Percentiles rank a stretch among this genome's conserved stretches.
Evolutionary conservation across 2,888 invertebrate species (phyloP).

Genomic region (Ariolimax columbianus): DNA sequence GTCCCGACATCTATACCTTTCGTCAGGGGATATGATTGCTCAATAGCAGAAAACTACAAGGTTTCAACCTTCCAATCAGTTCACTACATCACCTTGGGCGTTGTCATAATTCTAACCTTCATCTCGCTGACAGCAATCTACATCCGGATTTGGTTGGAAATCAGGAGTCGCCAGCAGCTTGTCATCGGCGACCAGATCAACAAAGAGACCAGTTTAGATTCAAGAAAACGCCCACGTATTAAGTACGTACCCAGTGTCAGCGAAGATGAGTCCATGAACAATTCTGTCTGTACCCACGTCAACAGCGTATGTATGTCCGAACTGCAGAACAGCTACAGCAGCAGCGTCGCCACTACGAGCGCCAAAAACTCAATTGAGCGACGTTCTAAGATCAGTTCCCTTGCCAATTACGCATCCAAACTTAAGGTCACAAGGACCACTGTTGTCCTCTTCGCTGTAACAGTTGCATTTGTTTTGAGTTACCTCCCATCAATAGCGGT

Average conservation of each 20-base stretch:
- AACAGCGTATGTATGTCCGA: slow-evolving; percentile 29
- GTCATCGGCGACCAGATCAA: slow-evolving; percentile 56
- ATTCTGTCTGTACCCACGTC: slow-evolving; percentile 41
- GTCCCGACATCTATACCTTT: slow-evolving; percentile 56
- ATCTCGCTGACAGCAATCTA: slow-evolving; percentile 65
- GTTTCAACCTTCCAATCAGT: slow-evolving; percentile 59
- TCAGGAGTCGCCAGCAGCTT: slow-evolving; percentile 55
- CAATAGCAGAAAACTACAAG: slow-evolving; percentile 63
- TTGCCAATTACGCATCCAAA: slow-evolving; percentile 55
- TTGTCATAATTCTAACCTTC: slow-evolving; percentile 63
- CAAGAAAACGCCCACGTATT: slow-evolving; percentile 30
- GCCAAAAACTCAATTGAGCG: slow-evolving; percentile 29
- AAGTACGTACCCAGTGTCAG: slow-evolving; percentile 63
- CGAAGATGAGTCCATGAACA: slow-evolving; percentile 58
- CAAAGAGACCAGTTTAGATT: slow-evolving; percentile 44
- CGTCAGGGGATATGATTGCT: slow-evolving; percentile 66
- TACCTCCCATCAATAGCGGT: slow-evolving; percentile 58
- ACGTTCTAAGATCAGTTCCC: slow-evolving; percentile 50
- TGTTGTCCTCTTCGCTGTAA: slow-evolving; percentile 60
- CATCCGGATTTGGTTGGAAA: slow-evolving; percentile 59
- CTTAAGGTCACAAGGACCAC: slow-evolving; percentile 60
- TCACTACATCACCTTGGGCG: slow-evolving; percentile 61
- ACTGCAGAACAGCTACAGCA: slow-evolving; percentile 28
- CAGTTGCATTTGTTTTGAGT: slow-evolving; percentile 60
- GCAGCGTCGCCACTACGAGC: slow-evolving; percentile 1